Evolutionary conservation across 2,113 vertebrate genomes (phyloP), one percentile per base, ranked within the genome.

Genomic region (Megaptera novaeangliae): DNA sequence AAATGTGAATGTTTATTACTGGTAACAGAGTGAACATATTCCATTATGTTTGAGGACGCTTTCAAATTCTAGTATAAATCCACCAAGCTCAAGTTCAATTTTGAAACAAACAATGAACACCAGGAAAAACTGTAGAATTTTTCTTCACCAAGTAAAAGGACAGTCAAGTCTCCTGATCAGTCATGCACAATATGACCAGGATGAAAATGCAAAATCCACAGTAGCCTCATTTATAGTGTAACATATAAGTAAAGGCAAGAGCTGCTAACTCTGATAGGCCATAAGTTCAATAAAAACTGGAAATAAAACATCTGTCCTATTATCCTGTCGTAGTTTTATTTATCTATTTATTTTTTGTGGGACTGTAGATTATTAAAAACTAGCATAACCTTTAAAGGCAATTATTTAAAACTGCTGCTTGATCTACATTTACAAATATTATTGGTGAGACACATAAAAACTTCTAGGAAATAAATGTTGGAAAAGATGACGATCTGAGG

Each of bases 1-100:
- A 97, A 93, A 82, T 49, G 1, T 71, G 49, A 93, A 81, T 88
- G 25, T 91, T 81, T 39, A 31, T 77, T 61, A 78, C 57, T 61
- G 39, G 2, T 85, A 64, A 71, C 31, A 90, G 21, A 87, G 8
- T 69, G 71, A 85, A 52, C 6, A 59, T 39, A 17, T 17, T n/a
- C 75, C 10, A 14, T 94, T n/a, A 44, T 77, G 2, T 72, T 75
- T 57, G 41, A 34, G 13, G 15, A 55, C 9, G 80, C 11, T 80
- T 20, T 97, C 71, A 93, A 85, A 85, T 92, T 85, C n/a, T 55
- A 94, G 8, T 41, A 85, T 69, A 91, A 84, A 88, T 57, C 14
- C n/a, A 64, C 4, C 5, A 75, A 39, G 93, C 12, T 87, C n/a
- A 71, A 74, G 59, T 49, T 21, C 1, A 64, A 57, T 27, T 94